Evolutionary conservation across 2,797 vertebrate genomes (phyloP).

Genomic region (Gallirallus australis): DNA sequence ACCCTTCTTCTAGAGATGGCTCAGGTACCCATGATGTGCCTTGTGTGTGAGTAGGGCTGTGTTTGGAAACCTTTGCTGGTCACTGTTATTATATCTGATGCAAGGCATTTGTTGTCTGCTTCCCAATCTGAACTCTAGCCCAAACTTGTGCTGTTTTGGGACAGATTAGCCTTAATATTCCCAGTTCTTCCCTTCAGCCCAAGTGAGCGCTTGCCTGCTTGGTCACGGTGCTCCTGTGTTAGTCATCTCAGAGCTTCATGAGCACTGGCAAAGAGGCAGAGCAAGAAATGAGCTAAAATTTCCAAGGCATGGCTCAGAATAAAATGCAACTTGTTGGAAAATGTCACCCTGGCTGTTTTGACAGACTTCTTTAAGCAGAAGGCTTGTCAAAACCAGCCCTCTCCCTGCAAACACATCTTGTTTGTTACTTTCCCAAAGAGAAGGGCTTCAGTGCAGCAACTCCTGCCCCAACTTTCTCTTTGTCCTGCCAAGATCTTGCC

Average conservation of each 20-base stretch:
- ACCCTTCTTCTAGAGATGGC: accelerated
- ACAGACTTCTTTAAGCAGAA: constrained; percentile 18
- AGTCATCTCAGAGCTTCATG: neutral
- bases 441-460: neutral
- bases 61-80: neutral
- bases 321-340: constrained; percentile 46
- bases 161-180: neutral
- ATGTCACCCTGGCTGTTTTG: constrained; percentile 56
- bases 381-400: constrained; percentile 21
- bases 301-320: constrained; percentile 21
- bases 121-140: neutral
- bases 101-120: neutral
- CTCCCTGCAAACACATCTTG: neutral
- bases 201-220: neutral
- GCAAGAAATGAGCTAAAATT: constrained; percentile 24
- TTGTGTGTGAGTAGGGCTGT: accelerated
- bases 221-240: neutral
- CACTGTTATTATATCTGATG: accelerated
- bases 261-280: neutral
- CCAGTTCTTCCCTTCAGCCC: neutral
- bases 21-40: accelerated
- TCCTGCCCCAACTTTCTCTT: neutral
- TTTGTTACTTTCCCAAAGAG: neutral
- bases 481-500: neutral
- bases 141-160: neutral